Conservation (phyloP, 2,888 invertebrate species). For the Diplazon laetatorius region DNA sequence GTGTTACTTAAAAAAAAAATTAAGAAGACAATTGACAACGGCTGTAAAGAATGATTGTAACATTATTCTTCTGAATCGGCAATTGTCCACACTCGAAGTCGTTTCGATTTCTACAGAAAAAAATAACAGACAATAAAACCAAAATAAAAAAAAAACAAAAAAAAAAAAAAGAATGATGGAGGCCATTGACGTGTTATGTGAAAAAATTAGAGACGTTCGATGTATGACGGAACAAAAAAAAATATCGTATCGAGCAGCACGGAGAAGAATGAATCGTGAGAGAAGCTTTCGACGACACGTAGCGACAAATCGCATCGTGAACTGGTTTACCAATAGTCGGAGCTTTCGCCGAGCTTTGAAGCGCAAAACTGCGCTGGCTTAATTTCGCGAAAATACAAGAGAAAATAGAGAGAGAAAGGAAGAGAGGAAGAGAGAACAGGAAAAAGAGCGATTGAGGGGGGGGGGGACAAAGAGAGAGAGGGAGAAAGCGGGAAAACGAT, state of each 20-base stretch:
- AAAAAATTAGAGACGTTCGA: not conserved
- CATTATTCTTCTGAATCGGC: not conserved
- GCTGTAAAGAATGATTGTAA: not conserved
- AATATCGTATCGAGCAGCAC: not conserved
- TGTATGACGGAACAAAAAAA: too few species aligned
- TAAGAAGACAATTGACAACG: too few species aligned
- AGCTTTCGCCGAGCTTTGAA: not conserved
- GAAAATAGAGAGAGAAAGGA: not conserved
- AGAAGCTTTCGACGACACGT: not conserved
- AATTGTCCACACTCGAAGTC: too few species aligned
- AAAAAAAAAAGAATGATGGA: too few species aligned
- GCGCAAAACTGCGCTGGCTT: slow-evolving; percentile 1
- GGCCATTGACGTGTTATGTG: not conserved
- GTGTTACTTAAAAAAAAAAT: too few species aligned
- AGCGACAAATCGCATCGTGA: not conserved
- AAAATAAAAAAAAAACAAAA: too few species aligned
- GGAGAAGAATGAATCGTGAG: not conserved
- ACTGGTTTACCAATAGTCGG: not conserved
- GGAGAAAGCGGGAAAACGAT: too few species aligned
- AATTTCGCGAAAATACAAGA: not conserved
- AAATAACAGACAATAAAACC: too few species aligned
- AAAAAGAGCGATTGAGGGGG: too few species aligned
- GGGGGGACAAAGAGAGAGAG: too few species aligned
- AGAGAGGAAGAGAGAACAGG: not conserved
- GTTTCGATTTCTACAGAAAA: too few species aligned